Conservation (phyloP, 2,113 vertebrate species). For the Micronisus gabar region DNA sequence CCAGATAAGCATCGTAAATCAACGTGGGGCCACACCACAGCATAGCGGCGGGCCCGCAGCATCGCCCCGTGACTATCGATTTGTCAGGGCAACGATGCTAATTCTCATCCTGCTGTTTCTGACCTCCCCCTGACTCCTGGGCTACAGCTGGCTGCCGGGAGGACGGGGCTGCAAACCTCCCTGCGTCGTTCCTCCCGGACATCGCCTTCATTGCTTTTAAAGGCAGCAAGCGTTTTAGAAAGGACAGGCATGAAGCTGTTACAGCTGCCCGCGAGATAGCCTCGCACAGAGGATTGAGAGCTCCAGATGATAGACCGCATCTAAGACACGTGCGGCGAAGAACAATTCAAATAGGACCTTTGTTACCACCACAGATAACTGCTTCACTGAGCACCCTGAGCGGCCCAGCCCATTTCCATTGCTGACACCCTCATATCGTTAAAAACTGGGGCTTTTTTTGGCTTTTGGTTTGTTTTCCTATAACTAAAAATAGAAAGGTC, state of each 20-base stretch:
- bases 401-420: neutral
- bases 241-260: neutral
- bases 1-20: neutral
- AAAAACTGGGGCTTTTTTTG: neutral
- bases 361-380: neutral
- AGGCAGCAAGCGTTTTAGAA: neutral
- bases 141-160: neutral
- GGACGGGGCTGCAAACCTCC: neutral
- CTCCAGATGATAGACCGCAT: neutral
- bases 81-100: neutral
- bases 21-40: neutral
- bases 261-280: neutral
- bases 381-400: neutral
- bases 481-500: neutral
- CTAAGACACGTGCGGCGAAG: neutral
- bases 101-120: neutral
- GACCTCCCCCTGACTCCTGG: neutral
- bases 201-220: neutral
- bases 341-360: neutral
- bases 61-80: accelerated
- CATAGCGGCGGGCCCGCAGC: accelerated
- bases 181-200: neutral
- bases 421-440: neutral
- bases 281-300: neutral
- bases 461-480: neutral